Percentiles rank a stretch among this genome's conserved stretches.
Conservation (phyloP, 2,888 invertebrate species). For the Apamea epomidion region DNA sequence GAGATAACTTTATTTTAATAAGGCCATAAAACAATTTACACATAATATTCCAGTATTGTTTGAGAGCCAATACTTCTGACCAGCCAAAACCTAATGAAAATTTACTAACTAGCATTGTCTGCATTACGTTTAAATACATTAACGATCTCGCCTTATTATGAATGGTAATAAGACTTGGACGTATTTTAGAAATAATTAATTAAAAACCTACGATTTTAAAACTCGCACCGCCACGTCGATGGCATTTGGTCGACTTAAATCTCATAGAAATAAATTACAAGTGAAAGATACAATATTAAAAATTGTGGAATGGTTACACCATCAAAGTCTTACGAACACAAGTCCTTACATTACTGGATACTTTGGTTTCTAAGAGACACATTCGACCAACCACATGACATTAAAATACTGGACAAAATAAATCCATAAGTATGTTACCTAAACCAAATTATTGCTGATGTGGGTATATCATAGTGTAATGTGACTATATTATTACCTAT, state of each 20-base stretch:
- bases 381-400: constrained; percentile 77
- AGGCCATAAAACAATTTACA: constrained; percentile 84
- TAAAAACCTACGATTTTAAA: constrained; percentile 72
- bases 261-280: constrained; percentile 74
- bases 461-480: constrained; percentile 81
- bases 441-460: constrained; percentile 86
- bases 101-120: constrained; percentile 82
- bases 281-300: constrained; percentile 68
- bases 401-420: constrained; percentile 80
- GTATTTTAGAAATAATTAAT: constrained; percentile 74
- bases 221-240: constrained; percentile 71
- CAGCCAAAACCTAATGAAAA: constrained; percentile 71
- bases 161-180: constrained; percentile 77
- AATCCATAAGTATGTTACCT: constrained; percentile 81
- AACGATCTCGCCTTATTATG: constrained; percentile 71
- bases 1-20: constrained; percentile 77
- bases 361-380: constrained; percentile 84
- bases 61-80: constrained; percentile 63
- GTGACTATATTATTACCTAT: constrained; percentile 86
- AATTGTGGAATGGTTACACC: constrained; percentile 73
- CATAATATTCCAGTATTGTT: constrained; percentile 69
- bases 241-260: constrained; percentile 78
- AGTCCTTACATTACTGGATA: constrained; percentile 76
- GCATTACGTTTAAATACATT: constrained; percentile 69
- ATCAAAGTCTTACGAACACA: constrained; percentile 73